phyloP scores from a whole-genome alignment of 2,888 invertebrate genomes.

The Meteorus cinctellus region DNA sequence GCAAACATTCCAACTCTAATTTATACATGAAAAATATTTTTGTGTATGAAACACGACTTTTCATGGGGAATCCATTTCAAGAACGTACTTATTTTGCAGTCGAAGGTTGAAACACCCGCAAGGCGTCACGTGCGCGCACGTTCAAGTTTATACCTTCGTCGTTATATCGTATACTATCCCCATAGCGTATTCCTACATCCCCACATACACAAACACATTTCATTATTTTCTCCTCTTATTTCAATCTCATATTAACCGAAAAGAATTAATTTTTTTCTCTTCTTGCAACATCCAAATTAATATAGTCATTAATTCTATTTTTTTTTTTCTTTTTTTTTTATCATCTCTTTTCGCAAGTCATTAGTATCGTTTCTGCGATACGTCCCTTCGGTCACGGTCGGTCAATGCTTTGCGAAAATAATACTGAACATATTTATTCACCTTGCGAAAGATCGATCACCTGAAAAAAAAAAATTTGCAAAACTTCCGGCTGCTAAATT shows the following conservation, averaged over 20 bases:
- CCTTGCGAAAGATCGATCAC: conserved; percentile 23
- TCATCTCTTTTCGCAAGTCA: conserved; percentile 8
- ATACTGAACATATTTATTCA: neutral
- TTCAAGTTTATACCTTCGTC: conserved; percentile 6
- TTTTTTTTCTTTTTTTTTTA: neutral
- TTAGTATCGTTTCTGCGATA: neutral
- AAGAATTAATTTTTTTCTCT: conserved; percentile 8
- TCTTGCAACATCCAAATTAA: neutral
- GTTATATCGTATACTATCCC: neutral
- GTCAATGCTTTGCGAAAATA: conserved; percentile 41
- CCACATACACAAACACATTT: neutral
- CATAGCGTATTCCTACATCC: conserved; percentile 19
- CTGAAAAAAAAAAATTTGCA: conserved; percentile 16
- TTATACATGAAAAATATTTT: no score
- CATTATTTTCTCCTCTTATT: conserved; percentile 7
- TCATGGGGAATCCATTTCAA: conserved; percentile 29
- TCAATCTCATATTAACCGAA: neutral
- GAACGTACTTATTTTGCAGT: conserved; percentile 11
- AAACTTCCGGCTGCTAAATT: neutral
- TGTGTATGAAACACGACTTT: conserved; percentile 3
- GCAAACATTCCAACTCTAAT: no score
- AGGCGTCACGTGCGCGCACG: conserved; percentile 39
- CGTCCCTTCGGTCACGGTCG: conserved; percentile 52
- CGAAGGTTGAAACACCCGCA: conserved; percentile 38
- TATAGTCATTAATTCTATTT: conserved; percentile 5